Evolutionary conservation across 2,797 vertebrate genomes (phyloP).

Genomic region (Acanthiza pusilla): DNA sequence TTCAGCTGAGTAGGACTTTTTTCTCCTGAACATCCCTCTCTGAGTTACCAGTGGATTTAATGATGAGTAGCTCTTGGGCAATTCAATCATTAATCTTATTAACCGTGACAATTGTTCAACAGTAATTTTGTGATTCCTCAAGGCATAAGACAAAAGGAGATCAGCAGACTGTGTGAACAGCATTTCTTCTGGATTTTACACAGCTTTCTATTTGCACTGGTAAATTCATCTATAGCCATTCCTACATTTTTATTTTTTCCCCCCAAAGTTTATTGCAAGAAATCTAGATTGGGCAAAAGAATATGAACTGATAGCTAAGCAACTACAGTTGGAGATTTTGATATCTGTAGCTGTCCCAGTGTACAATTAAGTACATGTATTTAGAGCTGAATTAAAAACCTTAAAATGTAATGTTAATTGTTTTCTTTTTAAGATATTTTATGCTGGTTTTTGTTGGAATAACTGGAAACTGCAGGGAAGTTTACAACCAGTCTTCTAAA

Average conservation of each 20-base stretch:
- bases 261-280: neutral
- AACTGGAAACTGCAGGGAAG: neutral
- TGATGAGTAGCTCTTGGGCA: neutral
- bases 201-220: neutral
- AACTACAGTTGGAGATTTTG: neutral
- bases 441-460: neutral
- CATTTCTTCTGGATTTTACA: neutral
- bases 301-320: neutral
- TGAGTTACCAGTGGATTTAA: neutral
- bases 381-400: neutral
- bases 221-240: neutral
- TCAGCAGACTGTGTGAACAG: neutral
- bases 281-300: neutral
- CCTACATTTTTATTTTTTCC: neutral
- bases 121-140: neutral
- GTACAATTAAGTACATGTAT: neutral
- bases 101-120: neutral
- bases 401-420: neutral
- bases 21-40: neutral
- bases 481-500: neutral
- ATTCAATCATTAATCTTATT: neutral
- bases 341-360: neutral
- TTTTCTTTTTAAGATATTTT: neutral
- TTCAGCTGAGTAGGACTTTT: neutral
- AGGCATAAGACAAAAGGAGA: neutral